Conservation (phyloP, 2,113 vertebrate genomes). For the Eubucco bourcierii region DNA sequence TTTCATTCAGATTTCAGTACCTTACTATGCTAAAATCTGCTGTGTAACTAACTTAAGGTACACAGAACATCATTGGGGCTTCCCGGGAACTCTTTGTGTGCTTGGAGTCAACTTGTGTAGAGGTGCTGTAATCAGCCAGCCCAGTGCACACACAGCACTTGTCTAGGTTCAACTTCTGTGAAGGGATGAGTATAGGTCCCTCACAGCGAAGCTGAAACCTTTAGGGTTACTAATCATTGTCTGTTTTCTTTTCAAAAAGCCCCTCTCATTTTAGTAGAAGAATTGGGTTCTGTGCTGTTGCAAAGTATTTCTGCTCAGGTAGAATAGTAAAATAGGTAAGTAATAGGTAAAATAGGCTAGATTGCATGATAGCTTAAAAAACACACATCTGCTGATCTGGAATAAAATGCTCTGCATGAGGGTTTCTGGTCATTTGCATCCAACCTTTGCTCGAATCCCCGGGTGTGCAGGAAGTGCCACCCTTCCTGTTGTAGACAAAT, state of each 20-base stretch:
- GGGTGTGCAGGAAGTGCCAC: conserved; percentile 44
- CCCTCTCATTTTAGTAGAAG: not conserved
- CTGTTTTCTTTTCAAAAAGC: not conserved
- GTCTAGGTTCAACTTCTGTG: not conserved
- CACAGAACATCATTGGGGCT: not conserved
- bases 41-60: not conserved
- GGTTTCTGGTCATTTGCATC: not conserved
- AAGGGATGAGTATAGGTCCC: not conserved
- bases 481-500: conserved; percentile 64
- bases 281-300: not conserved
- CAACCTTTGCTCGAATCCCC: conserved; percentile 19
- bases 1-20: not conserved
- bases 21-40: not conserved
- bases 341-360: not conserved
- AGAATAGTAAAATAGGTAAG: not conserved
- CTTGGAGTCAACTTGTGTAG: not conserved
- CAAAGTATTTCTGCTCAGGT: not conserved
- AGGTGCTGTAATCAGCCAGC: not conserved
- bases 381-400: not conserved
- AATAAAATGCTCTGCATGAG: not conserved
- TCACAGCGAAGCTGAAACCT: not conserved
- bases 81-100: not conserved
- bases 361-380: not conserved
- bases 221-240: not conserved
- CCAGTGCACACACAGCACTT: not conserved